Base-by-base conservation (phyloP, 2,888 invertebrate species). In the Hirtodrosophila confusa region DNA sequence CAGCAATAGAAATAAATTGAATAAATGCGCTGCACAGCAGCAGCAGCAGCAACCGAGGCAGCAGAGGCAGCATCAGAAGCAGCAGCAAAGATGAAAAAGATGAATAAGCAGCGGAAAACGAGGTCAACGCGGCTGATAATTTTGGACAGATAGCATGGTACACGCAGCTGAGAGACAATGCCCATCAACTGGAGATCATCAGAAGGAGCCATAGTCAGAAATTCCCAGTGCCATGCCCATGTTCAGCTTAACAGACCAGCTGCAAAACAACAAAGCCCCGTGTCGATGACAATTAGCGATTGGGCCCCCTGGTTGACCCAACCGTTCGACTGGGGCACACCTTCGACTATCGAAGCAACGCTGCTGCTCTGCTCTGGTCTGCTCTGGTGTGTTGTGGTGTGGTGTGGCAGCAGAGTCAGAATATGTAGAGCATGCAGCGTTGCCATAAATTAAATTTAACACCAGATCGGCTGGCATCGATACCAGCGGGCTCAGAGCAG, bases 361-460 rank as follows among this genome's bases (percentile, higher is more conserved):
- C 12, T 3, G 31, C 12, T 12, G 12, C 9, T 53, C n/a, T 41
- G 23, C n/a, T 39, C 33, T 62, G 60, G 39, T 44, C 33, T 51
- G 57, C 24, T 60, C 1, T 17, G 17, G 17, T 17, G 17, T 17
- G 17, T 1, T 17, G 17, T 17, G 17, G 43, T 44, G 37, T 51
- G 57, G 31, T 60, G 60, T 49, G 63, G 54, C 44, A 48, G 40
- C 37, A 51, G 45, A 65, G 70, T 76, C 68, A 76, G 76, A 80
- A 80, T 88, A 85, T 83, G 86, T 86, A 86, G 87, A 86, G 85
- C 85, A 84, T 84, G 84, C 71, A 80, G 71, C 86, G 74, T 84
- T 84, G 87, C 84, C 88, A 85, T 85, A 85, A 85, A 85, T 85
- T 85, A 88, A 88, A 88, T 84, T 88, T 84, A 85, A 88, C 83